These are phyloP conservation scores for Philopotamus ludificatus DNA, from an alignment of 1,140 invertebrate species.

Conservation along the genomic window DNA sequence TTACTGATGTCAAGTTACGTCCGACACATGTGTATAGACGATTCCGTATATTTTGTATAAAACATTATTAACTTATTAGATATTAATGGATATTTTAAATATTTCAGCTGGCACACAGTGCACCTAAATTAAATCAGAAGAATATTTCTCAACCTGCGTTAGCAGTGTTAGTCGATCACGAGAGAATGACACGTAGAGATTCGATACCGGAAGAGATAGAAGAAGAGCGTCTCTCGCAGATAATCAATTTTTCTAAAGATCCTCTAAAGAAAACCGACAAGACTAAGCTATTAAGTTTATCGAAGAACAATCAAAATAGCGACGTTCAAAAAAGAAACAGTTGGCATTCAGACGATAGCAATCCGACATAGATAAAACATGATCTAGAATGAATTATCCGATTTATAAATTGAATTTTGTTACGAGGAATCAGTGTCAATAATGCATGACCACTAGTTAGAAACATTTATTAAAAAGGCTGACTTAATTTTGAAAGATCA, in stretches of 20 bases:
- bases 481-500: too few relatives aligned
- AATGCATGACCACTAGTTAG: too few relatives aligned
- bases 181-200: conserved; percentile 49
- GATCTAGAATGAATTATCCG: too few relatives aligned
- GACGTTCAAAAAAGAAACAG: conserved; percentile 51
- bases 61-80: background rate
- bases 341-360: conserved; percentile 57
- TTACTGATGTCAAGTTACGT: background rate
- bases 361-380: conserved; percentile 52
- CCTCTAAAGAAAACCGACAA: conserved; percentile 43
- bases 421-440: too few relatives aligned
- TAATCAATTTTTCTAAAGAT: conserved; percentile 25
- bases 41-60: background rate
- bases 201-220: conserved; percentile 56
- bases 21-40: background rate
- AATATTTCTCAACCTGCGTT: conserved; percentile 61
- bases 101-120: conserved; percentile 58
- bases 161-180: conserved; percentile 50
- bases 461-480: too few relatives aligned
- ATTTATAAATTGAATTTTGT: too few relatives aligned
- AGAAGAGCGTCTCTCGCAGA: conserved; percentile 45
- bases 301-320: conserved; percentile 49
- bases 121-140: conserved; percentile 60
- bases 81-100: background rate
- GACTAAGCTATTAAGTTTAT: conserved; percentile 47